Evolutionary conservation across 2,888 invertebrate species (phyloP).

Genomic region (Leptopterna dolabrata): DNA sequence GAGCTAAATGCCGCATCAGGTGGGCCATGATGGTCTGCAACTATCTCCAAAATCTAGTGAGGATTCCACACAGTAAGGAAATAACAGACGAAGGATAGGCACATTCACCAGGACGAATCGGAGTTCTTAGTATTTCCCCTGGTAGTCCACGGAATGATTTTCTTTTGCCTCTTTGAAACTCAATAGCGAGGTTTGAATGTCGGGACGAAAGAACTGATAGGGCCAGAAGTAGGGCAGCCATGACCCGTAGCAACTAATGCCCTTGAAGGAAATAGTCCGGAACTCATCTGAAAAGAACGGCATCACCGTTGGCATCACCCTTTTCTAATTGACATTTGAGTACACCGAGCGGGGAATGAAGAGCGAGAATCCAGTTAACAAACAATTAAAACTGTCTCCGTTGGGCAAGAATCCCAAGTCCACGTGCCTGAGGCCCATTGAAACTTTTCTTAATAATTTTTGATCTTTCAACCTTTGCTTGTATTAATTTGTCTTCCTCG

Average conservation of each 20-base stretch:
- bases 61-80: too few relatives aligned
- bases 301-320: neutral
- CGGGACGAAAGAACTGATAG: neutral
- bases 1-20: too few relatives aligned
- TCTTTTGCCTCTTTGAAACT: neutral
- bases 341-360: neutral
- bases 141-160: neutral
- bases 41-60: too few relatives aligned
- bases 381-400: neutral
- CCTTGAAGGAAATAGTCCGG: constrained; percentile 7
- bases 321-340: neutral
- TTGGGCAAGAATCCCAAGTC: neutral
- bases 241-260: neutral
- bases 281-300: neutral
- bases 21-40: too few relatives aligned
- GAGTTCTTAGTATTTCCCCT: too few relatives aligned
- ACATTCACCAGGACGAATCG: too few relatives aligned
- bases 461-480: neutral
- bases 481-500: neutral
- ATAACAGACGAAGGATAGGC: too few relatives aligned
- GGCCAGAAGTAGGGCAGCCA: neutral
- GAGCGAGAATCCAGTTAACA: neutral
- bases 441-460: neutral
- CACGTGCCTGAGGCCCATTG: neutral
- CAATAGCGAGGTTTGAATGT: neutral